phyloP scores from a whole-genome alignment of 2,113 vertebrate species.

The Phasianus colchicus region DNA sequence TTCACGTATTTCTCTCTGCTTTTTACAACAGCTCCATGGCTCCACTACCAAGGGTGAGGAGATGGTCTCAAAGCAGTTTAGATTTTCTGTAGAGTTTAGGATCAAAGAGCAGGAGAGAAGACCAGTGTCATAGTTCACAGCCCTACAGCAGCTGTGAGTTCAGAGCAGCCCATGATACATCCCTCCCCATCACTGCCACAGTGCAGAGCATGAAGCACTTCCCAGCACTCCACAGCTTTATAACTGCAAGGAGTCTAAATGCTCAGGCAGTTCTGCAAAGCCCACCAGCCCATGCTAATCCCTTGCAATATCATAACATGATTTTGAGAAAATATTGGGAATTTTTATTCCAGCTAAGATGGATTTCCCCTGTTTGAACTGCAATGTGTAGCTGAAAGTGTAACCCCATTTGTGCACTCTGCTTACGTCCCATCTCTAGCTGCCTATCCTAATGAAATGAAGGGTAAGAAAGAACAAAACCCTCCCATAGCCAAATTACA shows the following conservation, averaged over 20 bases:
- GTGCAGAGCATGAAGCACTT: background rate
- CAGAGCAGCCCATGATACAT: background rate
- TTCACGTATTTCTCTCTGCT: background rate
- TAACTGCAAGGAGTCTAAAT: background rate
- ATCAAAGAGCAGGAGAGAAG: background rate
- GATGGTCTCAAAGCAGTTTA: background rate
- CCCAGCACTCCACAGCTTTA: background rate
- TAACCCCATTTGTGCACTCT: constrained; percentile 5
- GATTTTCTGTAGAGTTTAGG: background rate
- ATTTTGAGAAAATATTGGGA: background rate
- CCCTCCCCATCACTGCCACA: background rate
- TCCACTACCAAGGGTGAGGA: background rate
- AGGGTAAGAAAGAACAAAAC: background rate
- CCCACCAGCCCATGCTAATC: background rate
- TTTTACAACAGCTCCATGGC: background rate
- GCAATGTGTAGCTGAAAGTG: background rate
- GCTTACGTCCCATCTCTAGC: background rate
- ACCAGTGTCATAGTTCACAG: background rate
- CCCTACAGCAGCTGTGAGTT: background rate
- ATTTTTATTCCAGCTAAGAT: background rate
- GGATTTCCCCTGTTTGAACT: background rate
- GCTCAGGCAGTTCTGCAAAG: background rate
- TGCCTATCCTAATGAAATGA: background rate
- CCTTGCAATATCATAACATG: background rate
- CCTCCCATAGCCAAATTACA: background rate